These are phyloP conservation scores for Micrasema longulum DNA, from an alignment of 1,140 invertebrate genomes.

Conservation along the genomic window DNA sequence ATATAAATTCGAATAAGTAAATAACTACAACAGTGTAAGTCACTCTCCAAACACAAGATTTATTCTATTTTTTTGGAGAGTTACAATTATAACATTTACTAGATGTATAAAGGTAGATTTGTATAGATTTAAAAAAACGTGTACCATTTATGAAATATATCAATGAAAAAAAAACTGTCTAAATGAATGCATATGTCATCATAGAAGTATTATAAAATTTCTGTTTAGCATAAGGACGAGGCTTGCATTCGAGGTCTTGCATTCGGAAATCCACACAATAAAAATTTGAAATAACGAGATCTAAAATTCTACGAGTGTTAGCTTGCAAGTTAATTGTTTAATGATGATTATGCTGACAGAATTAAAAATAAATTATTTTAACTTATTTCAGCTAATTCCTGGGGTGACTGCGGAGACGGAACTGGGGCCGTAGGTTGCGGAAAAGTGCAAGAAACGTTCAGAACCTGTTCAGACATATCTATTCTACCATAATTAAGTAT, in stretches of 20 bases:
- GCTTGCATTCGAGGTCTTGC: not conserved
- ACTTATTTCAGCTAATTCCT: constrained; percentile 64
- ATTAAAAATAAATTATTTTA: not conserved
- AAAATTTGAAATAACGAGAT: not conserved
- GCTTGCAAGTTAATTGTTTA: not conserved
- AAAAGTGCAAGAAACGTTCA: constrained; percentile 73
- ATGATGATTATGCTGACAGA: not conserved
- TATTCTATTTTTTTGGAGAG: too few relatives aligned
- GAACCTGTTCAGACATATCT: constrained; percentile 76
- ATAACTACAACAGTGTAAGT: too few relatives aligned
- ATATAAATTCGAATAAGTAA: too few relatives aligned
- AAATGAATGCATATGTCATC: not conserved
- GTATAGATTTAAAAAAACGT: too few relatives aligned
- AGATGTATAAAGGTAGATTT: too few relatives aligned
- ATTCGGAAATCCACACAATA: not conserved
- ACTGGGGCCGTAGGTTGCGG: constrained; percentile 69
- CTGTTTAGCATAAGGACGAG: too few relatives aligned
- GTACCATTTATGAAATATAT: too few relatives aligned
- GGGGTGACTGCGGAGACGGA: constrained; percentile 68
- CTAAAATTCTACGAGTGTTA: not conserved
- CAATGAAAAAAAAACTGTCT: not conserved
- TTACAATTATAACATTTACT: too few relatives aligned
- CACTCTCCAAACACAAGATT: too few relatives aligned
- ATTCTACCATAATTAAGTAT: constrained; percentile 59
- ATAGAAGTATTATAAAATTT: not conserved